phyloP scores from a whole-genome alignment of 2,888 invertebrate species.

The Chirona hameri region DNA sequence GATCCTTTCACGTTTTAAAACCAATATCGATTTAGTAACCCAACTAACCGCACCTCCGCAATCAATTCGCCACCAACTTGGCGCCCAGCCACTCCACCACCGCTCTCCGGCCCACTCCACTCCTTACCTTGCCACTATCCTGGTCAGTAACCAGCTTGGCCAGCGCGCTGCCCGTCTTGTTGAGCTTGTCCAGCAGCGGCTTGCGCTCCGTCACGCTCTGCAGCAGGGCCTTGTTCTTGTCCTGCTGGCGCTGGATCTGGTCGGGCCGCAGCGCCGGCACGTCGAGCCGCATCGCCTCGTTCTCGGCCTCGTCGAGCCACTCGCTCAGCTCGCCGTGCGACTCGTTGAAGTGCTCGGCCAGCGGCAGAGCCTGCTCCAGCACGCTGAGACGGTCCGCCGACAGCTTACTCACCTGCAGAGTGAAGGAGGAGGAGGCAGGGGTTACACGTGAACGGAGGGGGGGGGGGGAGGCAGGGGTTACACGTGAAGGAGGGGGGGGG shows the following conservation, averaged over 20 bases:
- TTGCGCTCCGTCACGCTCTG: slow-evolving; percentile 92
- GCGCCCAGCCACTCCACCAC: too few species aligned
- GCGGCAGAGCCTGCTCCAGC: slow-evolving; percentile 88
- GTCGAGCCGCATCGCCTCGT: slow-evolving; percentile 80
- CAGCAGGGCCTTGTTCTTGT: slow-evolving; percentile 85
- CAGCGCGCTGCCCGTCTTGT: slow-evolving; percentile 93
- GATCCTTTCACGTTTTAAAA: too few species aligned
- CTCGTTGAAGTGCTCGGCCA: slow-evolving; percentile 94
- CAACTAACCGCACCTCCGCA: too few species aligned
- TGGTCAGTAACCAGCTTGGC: slow-evolving; percentile 81
- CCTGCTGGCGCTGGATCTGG: slow-evolving; percentile 90
- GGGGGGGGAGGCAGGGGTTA: too few species aligned
- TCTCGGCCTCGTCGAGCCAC: slow-evolving; percentile 92
- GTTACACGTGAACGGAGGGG: too few species aligned
- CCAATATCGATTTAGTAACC: too few species aligned
- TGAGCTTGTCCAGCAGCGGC: slow-evolving; percentile 89
- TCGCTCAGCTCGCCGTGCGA: slow-evolving; percentile 81
- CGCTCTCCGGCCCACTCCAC: too few species aligned
- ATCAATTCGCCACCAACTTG: too few species aligned
- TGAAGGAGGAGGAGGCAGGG: background rate
- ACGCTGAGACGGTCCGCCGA: slow-evolving; percentile 83
- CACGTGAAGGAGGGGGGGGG: background rate
- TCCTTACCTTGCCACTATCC: slow-evolving; percentile 64
- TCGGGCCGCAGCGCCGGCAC: slow-evolving; percentile 89
- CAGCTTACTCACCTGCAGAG: slow-evolving; percentile 57